These are phyloP conservation scores for Brachionus rubens DNA, from an alignment of 1,140 invertebrate genomes.

Conservation along the genomic window DNA sequence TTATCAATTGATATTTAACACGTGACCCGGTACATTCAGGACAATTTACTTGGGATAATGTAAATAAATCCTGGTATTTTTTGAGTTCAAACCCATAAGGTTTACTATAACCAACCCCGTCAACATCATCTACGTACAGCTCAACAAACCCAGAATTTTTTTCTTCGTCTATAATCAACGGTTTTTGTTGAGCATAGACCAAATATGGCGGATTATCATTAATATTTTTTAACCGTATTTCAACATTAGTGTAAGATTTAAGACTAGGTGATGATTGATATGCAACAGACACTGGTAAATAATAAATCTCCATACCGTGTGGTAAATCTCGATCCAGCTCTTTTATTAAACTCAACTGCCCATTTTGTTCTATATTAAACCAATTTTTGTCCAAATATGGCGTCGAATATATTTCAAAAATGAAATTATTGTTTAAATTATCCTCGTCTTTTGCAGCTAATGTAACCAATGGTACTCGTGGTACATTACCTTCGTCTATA, in stretches of 20 bases:
- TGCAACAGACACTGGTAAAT: constrained; percentile 5
- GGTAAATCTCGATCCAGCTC: neutral
- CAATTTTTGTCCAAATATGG: constrained; percentile 4
- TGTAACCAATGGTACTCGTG: neutral
- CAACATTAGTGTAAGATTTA: constrained; percentile 9
- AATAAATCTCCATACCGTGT: neutral
- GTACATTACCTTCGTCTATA: constrained; percentile 5
- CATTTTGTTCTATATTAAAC: constrained; percentile 35
- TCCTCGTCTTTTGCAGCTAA: constrained; percentile 18
- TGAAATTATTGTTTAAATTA: neutral
- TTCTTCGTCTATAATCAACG: constrained; percentile 29
- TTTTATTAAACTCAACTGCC: neutral
- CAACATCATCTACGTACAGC: constrained; percentile 9
- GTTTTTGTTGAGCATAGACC: neutral
- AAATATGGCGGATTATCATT: constrained; percentile 33
- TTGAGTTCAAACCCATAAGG: neutral
- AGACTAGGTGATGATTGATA: neutral
- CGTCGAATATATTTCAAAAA: constrained; percentile 6
- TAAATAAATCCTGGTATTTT: constrained; percentile 3
- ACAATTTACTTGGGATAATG: neutral
- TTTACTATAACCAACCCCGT: neutral
- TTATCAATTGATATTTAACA: neutral
- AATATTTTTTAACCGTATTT: neutral
- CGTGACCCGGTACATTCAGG: neutral
- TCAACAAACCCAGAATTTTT: neutral